Percentiles rank a stretch among this genome's conserved stretches.
Conservation (phyloP, 2,888 invertebrate species). For the Sinopyrophorus schimmeli region DNA sequence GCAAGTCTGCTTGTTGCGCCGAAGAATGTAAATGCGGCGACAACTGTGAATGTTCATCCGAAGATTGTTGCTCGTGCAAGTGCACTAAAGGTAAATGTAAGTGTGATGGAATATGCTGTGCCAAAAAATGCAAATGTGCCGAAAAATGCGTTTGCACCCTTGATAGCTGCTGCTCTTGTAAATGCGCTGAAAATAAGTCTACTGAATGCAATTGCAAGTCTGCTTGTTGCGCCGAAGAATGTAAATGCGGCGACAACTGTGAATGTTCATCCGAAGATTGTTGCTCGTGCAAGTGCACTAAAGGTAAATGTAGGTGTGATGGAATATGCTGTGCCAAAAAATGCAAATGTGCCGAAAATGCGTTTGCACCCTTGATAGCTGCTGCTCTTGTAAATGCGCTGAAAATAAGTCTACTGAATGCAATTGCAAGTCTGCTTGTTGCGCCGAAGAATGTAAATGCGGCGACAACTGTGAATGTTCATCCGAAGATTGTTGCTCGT, state of each 20-base stretch:
- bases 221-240: not conserved
- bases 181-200: not conserved
- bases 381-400: constrained; percentile 20
- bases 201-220: not conserved
- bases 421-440: not conserved
- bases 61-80: no score
- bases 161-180: not conserved
- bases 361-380: constrained; percentile 3
- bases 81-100: not conserved
- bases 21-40: not conserved
- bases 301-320: constrained; percentile 14
- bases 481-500: not conserved
- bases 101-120: not conserved
- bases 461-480: constrained; percentile 4
- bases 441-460: constrained; percentile 7
- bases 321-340: constrained; percentile 10
- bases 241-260: not conserved
- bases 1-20: not conserved
- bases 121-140: no score
- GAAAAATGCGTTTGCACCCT: no score
- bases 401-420: constrained; percentile 10
- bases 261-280: no score
- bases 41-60: no score
- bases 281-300: no score
- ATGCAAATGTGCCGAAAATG: constrained; percentile 21